Conservation (phyloP, 2,797 vertebrate genomes). For the Tapirus indicus region DNA sequence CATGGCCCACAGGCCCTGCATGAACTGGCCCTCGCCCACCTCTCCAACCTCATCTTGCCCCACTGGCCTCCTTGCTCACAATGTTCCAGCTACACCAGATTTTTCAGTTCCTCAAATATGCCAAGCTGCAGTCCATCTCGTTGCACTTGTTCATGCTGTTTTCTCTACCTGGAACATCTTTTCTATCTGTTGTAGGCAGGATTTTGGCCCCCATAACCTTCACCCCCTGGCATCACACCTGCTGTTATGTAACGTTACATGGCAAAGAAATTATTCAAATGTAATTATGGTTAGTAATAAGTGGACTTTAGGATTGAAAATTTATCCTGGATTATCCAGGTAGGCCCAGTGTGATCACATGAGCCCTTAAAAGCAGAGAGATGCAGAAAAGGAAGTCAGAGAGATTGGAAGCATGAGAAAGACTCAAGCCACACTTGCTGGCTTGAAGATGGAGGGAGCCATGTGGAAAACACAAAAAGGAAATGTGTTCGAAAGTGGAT, state of each 20-base stretch:
- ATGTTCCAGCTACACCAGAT: not conserved
- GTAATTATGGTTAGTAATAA: slow-evolving; percentile 5
- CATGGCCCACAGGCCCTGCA: not conserved
- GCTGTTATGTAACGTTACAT: not conserved
- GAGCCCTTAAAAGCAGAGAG: not conserved
- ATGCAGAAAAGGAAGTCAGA: not conserved
- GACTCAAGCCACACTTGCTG: not conserved
- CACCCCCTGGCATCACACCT: not conserved
- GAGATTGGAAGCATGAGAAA: not conserved
- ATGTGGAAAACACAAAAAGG: not conserved
- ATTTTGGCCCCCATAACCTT: not conserved
- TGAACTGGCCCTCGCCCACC: not conserved
- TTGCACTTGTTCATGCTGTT: not conserved
- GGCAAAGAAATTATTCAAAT: not conserved
- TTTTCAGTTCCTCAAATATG: slow-evolving; percentile 44
- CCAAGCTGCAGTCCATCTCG: not conserved
- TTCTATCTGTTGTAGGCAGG: not conserved
- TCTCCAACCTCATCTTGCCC: not conserved
- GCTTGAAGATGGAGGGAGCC: not conserved
- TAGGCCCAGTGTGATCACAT: not conserved
- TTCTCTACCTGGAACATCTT: not conserved
- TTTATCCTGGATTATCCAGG: not conserved
- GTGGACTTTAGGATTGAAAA: not conserved
- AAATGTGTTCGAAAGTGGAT: not conserved
- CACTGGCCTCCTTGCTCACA: not conserved